These are phyloP conservation scores for Heliconius aoede DNA, from an alignment of 2,888 invertebrate species.

Conservation along the genomic window DNA sequence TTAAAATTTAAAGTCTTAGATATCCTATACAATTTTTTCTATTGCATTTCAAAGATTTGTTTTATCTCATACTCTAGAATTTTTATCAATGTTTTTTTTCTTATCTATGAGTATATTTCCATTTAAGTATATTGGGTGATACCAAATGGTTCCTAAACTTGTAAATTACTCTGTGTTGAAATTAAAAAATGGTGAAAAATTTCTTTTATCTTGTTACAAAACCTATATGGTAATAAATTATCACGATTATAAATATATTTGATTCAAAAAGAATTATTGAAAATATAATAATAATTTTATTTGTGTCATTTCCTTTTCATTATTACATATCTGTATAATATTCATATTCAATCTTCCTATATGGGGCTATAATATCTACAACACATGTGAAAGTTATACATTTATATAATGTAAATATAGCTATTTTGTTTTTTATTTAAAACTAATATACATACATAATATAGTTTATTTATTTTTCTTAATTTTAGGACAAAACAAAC, in stretches of 20 bases:
- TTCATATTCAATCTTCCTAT: too few relatives aligned
- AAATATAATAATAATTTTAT: neutral
- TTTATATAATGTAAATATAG: too few relatives aligned
- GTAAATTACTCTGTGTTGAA: conserved; percentile 15
- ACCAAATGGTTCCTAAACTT: conserved; percentile 15
- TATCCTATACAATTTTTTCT: neutral
- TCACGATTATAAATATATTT: too few relatives aligned
- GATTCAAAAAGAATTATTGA: neutral
- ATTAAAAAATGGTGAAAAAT: conserved; percentile 52
- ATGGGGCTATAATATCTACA: too few relatives aligned
- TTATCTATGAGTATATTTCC: neutral
- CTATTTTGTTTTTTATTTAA: too few relatives aligned
- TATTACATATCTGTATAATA: too few relatives aligned
- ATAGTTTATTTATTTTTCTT: neutral
- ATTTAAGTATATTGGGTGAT: conserved; percentile 3
- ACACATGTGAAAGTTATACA: neutral
- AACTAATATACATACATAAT: too few relatives aligned
- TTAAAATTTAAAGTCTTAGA: neutral
- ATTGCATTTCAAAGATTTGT: conserved; percentile 14
- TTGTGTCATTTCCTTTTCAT: too few relatives aligned
- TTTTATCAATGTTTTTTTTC: neutral
- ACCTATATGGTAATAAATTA: conserved; percentile 60
- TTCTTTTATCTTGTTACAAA: conserved; percentile 60
- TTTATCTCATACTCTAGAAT: conserved; percentile 1
- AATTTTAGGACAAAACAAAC: conserved; percentile 87